Conservation (phyloP, 2,113 vertebrate species). For the Tyto alba region DNA sequence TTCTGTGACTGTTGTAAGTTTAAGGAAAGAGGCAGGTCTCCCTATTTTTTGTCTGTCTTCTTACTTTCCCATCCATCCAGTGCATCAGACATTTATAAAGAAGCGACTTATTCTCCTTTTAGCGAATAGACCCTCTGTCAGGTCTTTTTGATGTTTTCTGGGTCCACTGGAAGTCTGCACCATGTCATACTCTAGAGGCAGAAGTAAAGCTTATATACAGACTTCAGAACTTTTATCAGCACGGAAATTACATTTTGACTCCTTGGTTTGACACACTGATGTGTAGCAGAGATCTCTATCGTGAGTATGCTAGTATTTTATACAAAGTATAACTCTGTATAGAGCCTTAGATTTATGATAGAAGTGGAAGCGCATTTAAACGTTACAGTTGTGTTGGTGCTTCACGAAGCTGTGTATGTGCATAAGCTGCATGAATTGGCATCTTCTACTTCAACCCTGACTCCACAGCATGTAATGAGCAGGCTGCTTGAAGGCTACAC, state of each 20-base stretch:
- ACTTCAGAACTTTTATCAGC: not conserved
- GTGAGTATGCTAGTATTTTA: not conserved
- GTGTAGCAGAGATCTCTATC: not conserved
- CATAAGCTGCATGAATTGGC: not conserved
- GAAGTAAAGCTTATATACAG: not conserved
- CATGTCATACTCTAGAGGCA: not conserved
- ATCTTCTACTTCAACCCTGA: not conserved
- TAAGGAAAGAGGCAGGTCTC: not conserved
- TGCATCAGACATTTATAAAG: not conserved
- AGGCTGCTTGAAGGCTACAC: not conserved
- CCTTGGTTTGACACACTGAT: not conserved
- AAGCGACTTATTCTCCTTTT: not conserved
- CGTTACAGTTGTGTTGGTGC: not conserved
- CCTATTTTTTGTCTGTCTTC: not conserved
- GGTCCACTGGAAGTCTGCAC: not conserved
- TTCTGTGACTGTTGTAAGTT: not conserved
- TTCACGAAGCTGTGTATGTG: not conserved
- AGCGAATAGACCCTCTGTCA: not conserved
- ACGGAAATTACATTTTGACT: not conserved
- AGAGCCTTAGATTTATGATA: not conserved
- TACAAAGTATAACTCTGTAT: not conserved
- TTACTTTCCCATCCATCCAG: not conserved
- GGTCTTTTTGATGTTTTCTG: too few species aligned
- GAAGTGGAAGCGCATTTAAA: not conserved
- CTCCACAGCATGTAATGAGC: not conserved